Evolutionary conservation across 1,140 invertebrate genomes (phyloP).

Genomic region (Thaumetopoea pityocampa): DNA sequence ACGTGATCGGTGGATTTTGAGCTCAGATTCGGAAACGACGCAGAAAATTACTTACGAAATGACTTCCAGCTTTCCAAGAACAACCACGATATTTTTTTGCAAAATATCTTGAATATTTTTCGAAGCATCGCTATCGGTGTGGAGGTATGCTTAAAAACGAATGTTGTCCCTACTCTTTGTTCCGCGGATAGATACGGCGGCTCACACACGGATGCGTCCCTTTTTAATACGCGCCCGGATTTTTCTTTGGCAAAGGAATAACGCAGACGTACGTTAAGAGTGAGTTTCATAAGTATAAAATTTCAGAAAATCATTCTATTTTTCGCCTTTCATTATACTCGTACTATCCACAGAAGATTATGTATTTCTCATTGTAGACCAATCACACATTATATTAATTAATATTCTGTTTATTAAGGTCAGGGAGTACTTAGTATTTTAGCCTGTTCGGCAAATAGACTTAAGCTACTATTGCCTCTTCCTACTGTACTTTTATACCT

Average conservation of each 20-base stretch:
- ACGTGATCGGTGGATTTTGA: no score
- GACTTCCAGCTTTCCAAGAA: no score
- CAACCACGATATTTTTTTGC: no score
- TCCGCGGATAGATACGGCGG: conserved; percentile 57
- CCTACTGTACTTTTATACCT: no score
- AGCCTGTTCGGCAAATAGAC: no score
- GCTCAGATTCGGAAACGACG: no score
- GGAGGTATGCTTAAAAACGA: conserved; percentile 34
- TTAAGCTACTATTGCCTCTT: no score
- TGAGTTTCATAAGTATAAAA: conserved; percentile 15
- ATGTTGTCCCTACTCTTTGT: conserved; percentile 66
- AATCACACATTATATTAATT: no score
- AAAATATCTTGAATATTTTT: conserved; percentile 2
- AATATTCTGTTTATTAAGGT: no score
- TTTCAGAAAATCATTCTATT: conserved; percentile 23
- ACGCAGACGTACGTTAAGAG: conserved; percentile 27
- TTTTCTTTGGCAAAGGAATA: conserved; percentile 62
- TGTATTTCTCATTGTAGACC: no score
- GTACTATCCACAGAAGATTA: neutral
- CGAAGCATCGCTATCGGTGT: conserved; percentile 26
- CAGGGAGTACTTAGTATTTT: no score
- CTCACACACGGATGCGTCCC: conserved; percentile 65
- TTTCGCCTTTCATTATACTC: conserved; percentile 6
- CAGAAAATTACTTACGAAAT: no score
- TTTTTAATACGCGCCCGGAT: conserved; percentile 60